Conservation (phyloP, 2,888 invertebrate genomes). For the Apodemia mormo region DNA sequence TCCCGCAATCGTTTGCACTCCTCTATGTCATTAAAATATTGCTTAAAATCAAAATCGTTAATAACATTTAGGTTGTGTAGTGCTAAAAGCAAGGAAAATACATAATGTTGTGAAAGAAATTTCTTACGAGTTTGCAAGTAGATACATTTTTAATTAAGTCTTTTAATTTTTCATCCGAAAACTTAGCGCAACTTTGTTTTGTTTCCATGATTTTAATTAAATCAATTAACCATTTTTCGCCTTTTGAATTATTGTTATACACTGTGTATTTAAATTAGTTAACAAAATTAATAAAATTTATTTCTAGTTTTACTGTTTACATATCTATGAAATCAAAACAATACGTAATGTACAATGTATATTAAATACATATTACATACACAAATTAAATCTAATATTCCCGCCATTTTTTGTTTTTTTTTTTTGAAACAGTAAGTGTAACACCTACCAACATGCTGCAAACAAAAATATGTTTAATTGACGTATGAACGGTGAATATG, state of each 20-base stretch:
- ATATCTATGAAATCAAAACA: no score
- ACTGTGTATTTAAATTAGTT: not conserved
- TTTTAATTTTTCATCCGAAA: slow-evolving; percentile 52
- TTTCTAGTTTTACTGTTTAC: no score
- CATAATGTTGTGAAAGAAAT: not conserved
- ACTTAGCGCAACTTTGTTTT: slow-evolving; percentile 38
- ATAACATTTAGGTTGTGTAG: not conserved
- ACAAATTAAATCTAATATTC: no score
- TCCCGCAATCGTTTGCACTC: slow-evolving; percentile 61
- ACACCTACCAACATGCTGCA: no score
- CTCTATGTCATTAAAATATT: slow-evolving; percentile 57
- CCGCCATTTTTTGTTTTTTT: no score
- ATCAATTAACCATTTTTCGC: not conserved
- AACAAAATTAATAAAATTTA: not conserved
- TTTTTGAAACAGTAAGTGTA: no score
- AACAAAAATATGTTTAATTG: no score
- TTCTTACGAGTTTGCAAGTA: slow-evolving; percentile 63
- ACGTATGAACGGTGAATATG: no score
- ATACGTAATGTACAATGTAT: no score
- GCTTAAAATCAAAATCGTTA: slow-evolving; percentile 46
- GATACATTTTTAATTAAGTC: slow-evolving; percentile 56
- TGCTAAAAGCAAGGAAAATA: no score
- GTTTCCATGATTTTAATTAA: slow-evolving; percentile 38
- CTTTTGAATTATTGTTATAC: not conserved
- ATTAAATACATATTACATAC: no score